phyloP scores from a whole-genome alignment of 2,113 vertebrate genomes.

The Sapayoa aenigma region DNA sequence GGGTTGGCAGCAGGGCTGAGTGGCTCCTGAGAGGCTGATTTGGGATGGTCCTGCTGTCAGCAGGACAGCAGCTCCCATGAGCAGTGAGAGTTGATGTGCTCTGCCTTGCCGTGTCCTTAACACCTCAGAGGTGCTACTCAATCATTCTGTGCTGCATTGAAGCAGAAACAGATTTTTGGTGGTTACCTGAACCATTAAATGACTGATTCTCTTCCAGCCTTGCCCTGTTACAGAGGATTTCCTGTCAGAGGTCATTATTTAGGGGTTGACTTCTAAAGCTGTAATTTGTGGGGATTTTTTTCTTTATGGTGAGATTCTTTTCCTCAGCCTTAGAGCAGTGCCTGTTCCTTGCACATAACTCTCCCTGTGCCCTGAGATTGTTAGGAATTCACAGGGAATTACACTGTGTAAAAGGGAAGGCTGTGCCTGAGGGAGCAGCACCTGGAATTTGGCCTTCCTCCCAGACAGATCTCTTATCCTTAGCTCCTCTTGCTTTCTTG shows the following conservation, averaged over 20 bases:
- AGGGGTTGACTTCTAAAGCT: not conserved
- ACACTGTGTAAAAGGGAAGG: not conserved
- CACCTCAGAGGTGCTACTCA: not conserved
- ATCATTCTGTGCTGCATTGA: not conserved
- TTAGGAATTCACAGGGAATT: not conserved
- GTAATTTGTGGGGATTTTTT: not conserved
- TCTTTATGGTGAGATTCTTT: not conserved
- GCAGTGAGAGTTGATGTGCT: not conserved
- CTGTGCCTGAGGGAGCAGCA: not conserved
- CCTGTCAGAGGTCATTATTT: not conserved
- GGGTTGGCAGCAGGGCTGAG: not conserved
- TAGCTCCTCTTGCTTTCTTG: too few relatives aligned
- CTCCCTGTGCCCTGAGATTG: not conserved
- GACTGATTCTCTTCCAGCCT: not conserved
- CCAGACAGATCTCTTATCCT: not conserved
- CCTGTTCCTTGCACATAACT: not conserved
- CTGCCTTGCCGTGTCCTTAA: not conserved
- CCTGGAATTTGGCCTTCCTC: not conserved
- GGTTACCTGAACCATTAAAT: not conserved
- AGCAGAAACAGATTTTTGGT: not conserved
- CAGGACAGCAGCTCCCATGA: not conserved
- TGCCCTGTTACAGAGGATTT: not conserved
- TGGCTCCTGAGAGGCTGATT: not conserved
- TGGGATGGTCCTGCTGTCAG: not conserved
- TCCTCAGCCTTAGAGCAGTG: not conserved